Base-by-base conservation (phyloP, 2,888 invertebrate genomes). In the Macaria notata region DNA sequence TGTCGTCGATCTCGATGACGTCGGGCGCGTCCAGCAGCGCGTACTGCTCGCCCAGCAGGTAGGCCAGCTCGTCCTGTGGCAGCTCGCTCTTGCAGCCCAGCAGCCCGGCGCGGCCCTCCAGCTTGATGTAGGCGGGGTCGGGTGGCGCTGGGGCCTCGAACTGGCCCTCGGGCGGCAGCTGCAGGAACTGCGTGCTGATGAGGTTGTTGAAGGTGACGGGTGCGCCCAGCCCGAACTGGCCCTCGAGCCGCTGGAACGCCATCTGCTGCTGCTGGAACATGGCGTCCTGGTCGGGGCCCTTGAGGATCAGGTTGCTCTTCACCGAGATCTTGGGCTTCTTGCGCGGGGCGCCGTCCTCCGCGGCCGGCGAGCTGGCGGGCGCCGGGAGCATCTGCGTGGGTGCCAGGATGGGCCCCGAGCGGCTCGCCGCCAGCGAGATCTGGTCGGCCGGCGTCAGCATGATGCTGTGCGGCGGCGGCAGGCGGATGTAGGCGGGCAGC, bases 301-400 rank as follows among this genome's bases (percentile, higher is more conserved):
- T 92, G 3, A 92, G 69, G 62, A 92, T 89, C 42, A 92, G 69
- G 65, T 92, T 92, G 64, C 92, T 92, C 71, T 92, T 92, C 0
- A 92, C 92, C 0, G 92, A 92, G 79, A 92, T 92, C 67, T 92
- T 92, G 0, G 92, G 87, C 55, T 92, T 92, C 64, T 92, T 92
- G 33, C 91, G 77, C 0, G 90, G 89, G 42, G 69, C 75, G 1
- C 86, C 84, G 38, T 91, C 90, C 38, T 89, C 89, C 0, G 88
- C 76, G 1, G 89, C 88, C 3, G 90, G 90, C 62, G 86, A 87
- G 54, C 88, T 84, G 0, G 79, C 84, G 0, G 86, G 88, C 0
- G 89, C 88, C 0, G 90, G 89, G 1, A 91, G 71, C 45, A 89
- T 88, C 64, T 90, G 90, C 6, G 86, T 86, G 0, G 88, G 88